Base-by-base conservation (phyloP, 2,113 vertebrate genomes). In the Silurus glanis region DNA sequence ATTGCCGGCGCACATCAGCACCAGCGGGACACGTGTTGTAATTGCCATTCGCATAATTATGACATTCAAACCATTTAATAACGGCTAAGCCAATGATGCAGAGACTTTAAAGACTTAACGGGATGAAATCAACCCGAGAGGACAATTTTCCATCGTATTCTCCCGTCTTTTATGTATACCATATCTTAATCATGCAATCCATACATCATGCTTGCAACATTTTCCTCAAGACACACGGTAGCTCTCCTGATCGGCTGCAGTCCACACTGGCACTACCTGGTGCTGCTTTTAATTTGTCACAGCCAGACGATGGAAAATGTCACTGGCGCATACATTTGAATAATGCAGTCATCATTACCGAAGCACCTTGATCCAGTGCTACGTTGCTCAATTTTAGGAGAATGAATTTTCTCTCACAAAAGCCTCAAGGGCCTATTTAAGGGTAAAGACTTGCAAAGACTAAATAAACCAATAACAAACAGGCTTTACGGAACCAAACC, bases 281-380 rank as follows among this genome's bases (percentile, higher is more conserved):
- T 80, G 25, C 67, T 55, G 45, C n/a, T 51, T 75, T 86, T 86
- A 53, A 80, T 85, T 80, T 85, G n/a, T 84, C 55, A 84, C 25
- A 21, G n/a, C 9, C 9, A 12, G 17, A 80, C 9, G 59, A 83
- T 66, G 58, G 56, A 62, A 87, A 87, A 87, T 84, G 86, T 81
- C 86, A 84, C 19, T n/a, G n/a, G 37, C 51, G 83, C 75, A 83
- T 87, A 87, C n/a, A 84, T 87, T 87, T 84, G 75, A 87, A 87
- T 87, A 87, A 87, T 87, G 64, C 53, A 84, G 66, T 51, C 37
- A 45, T 80, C 45, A 72, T 87, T 84, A 71, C 75, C 5, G 14
- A 80, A 21, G 74, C 64, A 84, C 62, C 66, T 62, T 79, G 59
- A 79, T 55, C 49, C 81, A n/a, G 71, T 21, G 25, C 25, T 83